phyloP scores from a whole-genome alignment of 2,797 vertebrate species.

The Catharus ustulatus region DNA sequence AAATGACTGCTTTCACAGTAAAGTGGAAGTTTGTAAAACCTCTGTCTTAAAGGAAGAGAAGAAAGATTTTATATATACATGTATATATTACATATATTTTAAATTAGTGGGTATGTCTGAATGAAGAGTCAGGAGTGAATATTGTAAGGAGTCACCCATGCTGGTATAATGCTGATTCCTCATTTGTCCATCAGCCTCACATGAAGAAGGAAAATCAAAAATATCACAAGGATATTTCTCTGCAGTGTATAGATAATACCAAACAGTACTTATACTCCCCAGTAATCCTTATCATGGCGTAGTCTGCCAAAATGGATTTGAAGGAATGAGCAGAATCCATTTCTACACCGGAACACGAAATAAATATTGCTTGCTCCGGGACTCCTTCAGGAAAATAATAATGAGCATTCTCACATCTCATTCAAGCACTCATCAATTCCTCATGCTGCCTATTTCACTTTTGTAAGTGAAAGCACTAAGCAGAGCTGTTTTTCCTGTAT shows the following conservation, averaged over 20 bases:
- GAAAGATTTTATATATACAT: neutral
- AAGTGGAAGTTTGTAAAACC: neutral
- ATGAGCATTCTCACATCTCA: constrained; percentile 7
- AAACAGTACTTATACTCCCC: neutral
- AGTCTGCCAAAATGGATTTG: neutral
- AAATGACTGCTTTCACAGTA: neutral
- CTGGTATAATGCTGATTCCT: neutral
- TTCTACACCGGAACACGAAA: neutral
- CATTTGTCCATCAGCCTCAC: neutral
- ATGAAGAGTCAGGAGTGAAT: neutral
- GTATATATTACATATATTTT: neutral
- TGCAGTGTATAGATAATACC: neutral
- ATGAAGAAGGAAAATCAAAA: neutral
- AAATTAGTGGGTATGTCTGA: neutral
- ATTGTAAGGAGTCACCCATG: neutral
- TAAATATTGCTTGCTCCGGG: neutral
- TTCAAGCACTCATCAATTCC: neutral
- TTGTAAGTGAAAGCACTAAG: neutral
- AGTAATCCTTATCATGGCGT: neutral
- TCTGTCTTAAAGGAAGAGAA: neutral
- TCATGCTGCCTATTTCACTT: neutral
- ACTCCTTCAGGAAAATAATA: constrained; percentile 25
- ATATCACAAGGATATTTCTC: neutral
- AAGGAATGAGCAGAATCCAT: neutral
- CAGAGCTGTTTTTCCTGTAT: neutral